Base-by-base conservation (phyloP, 2,797 vertebrate genomes). In the Bovichtus diacanthus region DNA sequence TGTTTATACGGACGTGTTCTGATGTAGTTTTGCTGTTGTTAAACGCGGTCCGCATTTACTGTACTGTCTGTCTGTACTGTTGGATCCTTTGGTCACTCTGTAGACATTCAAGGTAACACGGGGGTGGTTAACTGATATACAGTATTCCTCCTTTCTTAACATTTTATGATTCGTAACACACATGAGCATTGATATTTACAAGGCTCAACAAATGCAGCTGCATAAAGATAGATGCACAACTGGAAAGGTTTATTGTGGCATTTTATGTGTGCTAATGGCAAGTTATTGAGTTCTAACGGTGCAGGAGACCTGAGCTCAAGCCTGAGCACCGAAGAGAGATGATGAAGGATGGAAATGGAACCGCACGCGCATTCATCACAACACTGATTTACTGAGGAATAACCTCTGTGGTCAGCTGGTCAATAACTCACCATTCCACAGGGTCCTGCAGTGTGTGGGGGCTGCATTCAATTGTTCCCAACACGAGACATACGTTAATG, bases 361-460 rank as follows among this genome's bases (percentile, higher is more conserved):
- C 78, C 75, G 66, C 59, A 70, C 53, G 55, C 31, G 8, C 80
- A 87, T 86, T 86, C 71, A 76, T 87, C 87, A 88, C 87, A 72
- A 73, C 53, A 41, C 86, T 86, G 88, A 91, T 89, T 89, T 89
- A 87, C 88, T 80, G 80, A 75, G 74, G 70, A 71, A 78, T 84
- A 79, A 85, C 82, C 70, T 78, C 50, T 70, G 65, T 36, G 76
- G 78, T 82, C 82, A 83, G 75, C 73, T 74, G 75, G 80, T 87
- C 86, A 82, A 91, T 91, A 89, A 80, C 55, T 85, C 76, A 66
- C 80, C 60, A 46, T 65, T 69, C 81, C 58, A 74, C 51, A 64
- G 56, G 63, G 59, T 55, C 3, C 49, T 39, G 68, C 51, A 68
- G 68, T 77, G 76, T 79, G 67, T 69, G 70, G 66, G 47, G 46